Percentiles rank a stretch among this genome's conserved stretches.
Evolutionary conservation across 1,140 invertebrate genomes (phyloP).

Genomic region (Sitobion miscanthi): DNA sequence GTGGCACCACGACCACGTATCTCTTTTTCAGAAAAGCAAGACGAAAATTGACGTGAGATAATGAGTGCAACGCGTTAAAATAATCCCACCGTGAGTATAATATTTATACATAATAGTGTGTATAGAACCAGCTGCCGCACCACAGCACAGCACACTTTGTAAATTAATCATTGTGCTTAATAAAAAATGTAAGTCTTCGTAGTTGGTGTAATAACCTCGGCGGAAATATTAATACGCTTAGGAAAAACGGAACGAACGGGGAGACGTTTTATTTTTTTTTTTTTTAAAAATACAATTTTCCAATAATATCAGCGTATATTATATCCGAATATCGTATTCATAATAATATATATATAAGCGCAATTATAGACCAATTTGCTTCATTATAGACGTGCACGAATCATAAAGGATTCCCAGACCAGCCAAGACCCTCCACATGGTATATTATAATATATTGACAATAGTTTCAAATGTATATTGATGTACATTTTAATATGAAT

Average conservation of each 20-base stretch:
- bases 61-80: background rate
- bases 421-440: too few relatives aligned
- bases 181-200: conserved; percentile 2
- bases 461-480: too few relatives aligned
- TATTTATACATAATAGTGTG: background rate
- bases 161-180: conserved; percentile 9
- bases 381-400: too few relatives aligned
- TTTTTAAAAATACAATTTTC: background rate
- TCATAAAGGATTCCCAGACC: too few relatives aligned
- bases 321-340: background rate
- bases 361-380: too few relatives aligned
- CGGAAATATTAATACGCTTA: background rate
- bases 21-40: background rate
- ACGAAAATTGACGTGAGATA: conserved; percentile 7
- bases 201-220: background rate
- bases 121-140: background rate
- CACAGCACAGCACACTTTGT: background rate
- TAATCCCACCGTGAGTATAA: background rate
- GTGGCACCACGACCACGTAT: background rate
- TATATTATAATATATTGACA: too few relatives aligned
- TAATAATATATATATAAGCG: too few relatives aligned
- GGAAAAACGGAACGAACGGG: background rate
- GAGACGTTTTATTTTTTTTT: background rate
- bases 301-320: background rate
- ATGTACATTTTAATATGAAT: too few relatives aligned